Evolutionary conservation across 2,113 vertebrate genomes (phyloP), one percentile per base, ranked within the genome.

Genomic region (Etheostoma spectabile): DNA sequence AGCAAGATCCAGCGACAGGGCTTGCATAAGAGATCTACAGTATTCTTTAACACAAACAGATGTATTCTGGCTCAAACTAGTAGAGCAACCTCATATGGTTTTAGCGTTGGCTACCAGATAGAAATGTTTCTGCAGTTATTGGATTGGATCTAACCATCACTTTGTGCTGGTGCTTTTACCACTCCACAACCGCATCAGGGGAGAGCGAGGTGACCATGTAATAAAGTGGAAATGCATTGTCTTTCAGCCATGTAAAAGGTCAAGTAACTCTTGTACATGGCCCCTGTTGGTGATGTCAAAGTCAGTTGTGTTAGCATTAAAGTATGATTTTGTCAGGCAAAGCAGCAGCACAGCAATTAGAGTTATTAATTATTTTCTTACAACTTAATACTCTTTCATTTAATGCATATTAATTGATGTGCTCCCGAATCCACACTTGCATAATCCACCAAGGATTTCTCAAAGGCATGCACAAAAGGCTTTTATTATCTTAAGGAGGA

Each of bases 341-440:
- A 56, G 88, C 67, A 49, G 82, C 79, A 45, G 86, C 83, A 30
- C 82, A 35, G 79, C 89, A 91, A 93, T 94, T 91, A 90, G 81
- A 88, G 74, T 77, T 92, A 89, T 94, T 93, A 90, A 93, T 93
- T 93, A 89, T 91, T 91, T 93, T 86, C 76, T 78, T 83, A 94
- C 85, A 88, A 90, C 89, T 93, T 94, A 90, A 93, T 95, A 91
- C 88, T 87, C 87, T 86, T 92, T 91, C 88, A 89, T 92, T 95
- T 90, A 93, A 94, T 89, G 91, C 88, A 87, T 92, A 91, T 94
- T 94, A 94, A 94, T 94, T 94, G 91, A 93, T 80, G 89, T 88
- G 88, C 89, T 93, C 85, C 85, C 52, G 81, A 91, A 91, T 89
- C 82, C 66, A 56, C 78, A 72, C 81, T 91, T 64, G 2, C 83